These are phyloP conservation scores for Periphyllus acericola DNA, from an alignment of 2,888 invertebrate species.

Conservation along the genomic window DNA sequence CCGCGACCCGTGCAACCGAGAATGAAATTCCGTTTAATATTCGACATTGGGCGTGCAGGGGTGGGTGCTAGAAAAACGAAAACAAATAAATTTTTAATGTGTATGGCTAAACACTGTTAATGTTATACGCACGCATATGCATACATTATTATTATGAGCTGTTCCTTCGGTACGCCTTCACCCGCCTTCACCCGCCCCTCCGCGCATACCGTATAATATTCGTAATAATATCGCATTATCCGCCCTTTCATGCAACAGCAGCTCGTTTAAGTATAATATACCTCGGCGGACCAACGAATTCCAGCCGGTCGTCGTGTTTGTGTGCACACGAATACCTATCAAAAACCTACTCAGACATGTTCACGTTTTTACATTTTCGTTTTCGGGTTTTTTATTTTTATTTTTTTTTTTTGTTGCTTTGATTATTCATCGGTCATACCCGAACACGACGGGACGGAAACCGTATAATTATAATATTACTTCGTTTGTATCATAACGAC, in stretches of 20 bases:
- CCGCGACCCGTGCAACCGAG: too few species aligned
- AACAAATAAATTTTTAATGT: too few species aligned
- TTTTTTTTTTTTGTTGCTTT: neutral
- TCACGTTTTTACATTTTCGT: neutral
- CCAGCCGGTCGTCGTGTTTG: neutral
- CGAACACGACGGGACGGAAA: neutral
- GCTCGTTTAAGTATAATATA: neutral
- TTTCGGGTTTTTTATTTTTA: neutral
- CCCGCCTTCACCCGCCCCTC: neutral
- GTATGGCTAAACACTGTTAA: too few species aligned
- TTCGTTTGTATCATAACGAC: neutral
- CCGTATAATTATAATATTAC: neutral
- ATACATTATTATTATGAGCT: neutral
- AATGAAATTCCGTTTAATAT: too few species aligned
- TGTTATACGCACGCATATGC: neutral
- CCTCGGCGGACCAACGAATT: neutral
- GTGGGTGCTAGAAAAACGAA: too few species aligned
- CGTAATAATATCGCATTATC: neutral
- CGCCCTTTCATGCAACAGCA: neutral
- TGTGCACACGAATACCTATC: slow-evolving; percentile 4
- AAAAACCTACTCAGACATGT: neutral
- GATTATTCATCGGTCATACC: neutral
- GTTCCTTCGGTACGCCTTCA: neutral
- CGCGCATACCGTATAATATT: neutral
- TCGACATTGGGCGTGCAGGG: neutral